Base-by-base conservation (phyloP, 2,888 invertebrate species). In the Nymphalis urticae region DNA sequence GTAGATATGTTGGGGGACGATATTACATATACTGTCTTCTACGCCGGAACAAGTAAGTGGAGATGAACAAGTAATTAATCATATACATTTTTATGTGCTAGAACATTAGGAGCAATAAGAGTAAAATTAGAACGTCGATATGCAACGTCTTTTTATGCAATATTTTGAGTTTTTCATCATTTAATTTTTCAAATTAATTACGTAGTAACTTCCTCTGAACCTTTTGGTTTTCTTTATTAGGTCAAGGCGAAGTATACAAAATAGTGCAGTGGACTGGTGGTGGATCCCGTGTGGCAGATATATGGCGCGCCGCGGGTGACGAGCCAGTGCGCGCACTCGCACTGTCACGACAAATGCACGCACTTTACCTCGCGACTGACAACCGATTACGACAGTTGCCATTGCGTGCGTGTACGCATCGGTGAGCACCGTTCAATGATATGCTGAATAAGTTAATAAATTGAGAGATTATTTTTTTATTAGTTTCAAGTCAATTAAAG, bases 191-290 rank as follows among this genome's bases (percentile, higher is more conserved):
- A 27, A 27, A 27, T 27, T 2, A 27, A 5, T 27, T 27, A 27
- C 2, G 3, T 27, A 21, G 10, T 53, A 48, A 17, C 16, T 53
- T 48, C 51, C 8, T 10, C 1, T 17, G 32, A n/a, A 36, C 21
- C 13, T 32, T 32, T 51, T 50, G 47, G n/a, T 48, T 13, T 9
- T 24, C 7, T 56, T 48, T 62, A 24, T 56, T 67, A 70, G 94
- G 89, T 82, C 93, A 92, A 64, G 95, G 95, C 1, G 92, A 93
- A 71, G 93, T 95, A 56, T 95, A 94, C 84, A 95, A 95, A 82
- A 91, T 95, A 82, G 94, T 95, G 58, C 94, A 95, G 75, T 95
- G 94, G 94, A 87, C 89, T 58, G 94, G 93, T 42, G 93, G 93
- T 63, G 91, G 91, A 56, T 92, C 93, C 7, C 87, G 92, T 65